Conservation (phyloP, 1,140 invertebrate species). For the Drosophila lini region DNA sequence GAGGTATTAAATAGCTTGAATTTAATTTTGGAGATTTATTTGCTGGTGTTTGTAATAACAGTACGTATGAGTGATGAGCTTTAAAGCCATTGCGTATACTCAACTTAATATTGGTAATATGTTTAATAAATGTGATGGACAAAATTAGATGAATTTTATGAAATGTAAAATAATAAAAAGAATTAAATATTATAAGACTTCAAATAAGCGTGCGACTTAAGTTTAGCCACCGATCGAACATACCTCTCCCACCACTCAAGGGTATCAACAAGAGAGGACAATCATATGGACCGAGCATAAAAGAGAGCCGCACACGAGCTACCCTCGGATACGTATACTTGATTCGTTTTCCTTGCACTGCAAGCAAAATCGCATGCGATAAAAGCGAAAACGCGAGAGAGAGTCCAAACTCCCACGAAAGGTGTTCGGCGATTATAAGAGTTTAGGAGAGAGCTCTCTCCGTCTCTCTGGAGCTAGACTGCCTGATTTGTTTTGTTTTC, state of each 20-base stretch:
- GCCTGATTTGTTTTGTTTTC: slow-evolving; percentile 58
- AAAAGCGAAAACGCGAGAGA: slow-evolving; percentile 3
- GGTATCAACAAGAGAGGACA: slow-evolving; percentile 9
- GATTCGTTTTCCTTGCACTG: slow-evolving; percentile 36
- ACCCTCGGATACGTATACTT: slow-evolving; percentile 10
- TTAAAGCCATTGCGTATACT: slow-evolving; percentile 2
- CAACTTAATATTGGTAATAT: background rate
- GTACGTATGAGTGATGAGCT: slow-evolving; percentile 3
- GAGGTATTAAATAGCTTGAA: background rate
- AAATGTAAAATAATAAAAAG: background rate
- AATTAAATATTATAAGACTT: no score
- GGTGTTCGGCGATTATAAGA: slow-evolving; percentile 46
- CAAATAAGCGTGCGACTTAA: no score
- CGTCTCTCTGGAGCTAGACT: slow-evolving; percentile 6
- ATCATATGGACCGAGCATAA: background rate
- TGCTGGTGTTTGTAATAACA: background rate
- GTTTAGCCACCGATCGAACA: background rate
- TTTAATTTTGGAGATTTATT: no score
- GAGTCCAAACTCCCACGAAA: slow-evolving; percentile 11
- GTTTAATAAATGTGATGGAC: background rate
- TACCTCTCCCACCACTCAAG: background rate
- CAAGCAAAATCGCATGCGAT: slow-evolving; percentile 25
- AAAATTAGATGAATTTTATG: background rate
- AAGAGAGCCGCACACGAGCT: slow-evolving; percentile 12
- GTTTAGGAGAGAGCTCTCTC: slow-evolving; percentile 39